A percentile compares a stretch with the other conserved stretches of the same genome.
These are phyloP conservation scores for Amphipyra tragopoginis DNA, from an alignment of 2,888 invertebrate species.

Conservation along the genomic window DNA sequence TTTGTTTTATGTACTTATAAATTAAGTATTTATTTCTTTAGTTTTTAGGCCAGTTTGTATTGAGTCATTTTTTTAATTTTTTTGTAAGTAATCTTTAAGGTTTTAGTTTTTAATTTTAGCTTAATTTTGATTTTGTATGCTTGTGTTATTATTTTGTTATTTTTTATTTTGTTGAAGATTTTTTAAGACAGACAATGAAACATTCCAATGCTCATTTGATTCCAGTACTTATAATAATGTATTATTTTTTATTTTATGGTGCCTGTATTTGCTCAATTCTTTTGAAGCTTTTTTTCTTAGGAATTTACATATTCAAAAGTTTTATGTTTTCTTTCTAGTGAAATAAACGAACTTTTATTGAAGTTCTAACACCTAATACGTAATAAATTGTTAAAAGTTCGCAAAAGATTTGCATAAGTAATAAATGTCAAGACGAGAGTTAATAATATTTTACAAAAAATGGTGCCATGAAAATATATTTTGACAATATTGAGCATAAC, in stretches of 20 bases:
- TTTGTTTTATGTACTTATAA: constrained; percentile 61
- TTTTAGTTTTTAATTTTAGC: constrained; percentile 70
- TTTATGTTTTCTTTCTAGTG: background rate
- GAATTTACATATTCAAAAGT: background rate
- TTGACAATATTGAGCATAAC: constrained; percentile 11
- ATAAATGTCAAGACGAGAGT: background rate
- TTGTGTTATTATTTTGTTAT: constrained; percentile 80
- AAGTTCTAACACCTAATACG: constrained; percentile 21
- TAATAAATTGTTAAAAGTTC: constrained; percentile 6
- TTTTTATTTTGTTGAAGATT: constrained; percentile 83
- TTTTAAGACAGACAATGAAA: constrained; percentile 75
- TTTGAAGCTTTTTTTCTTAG: constrained; percentile 8
- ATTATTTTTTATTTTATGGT: constrained; percentile 20
- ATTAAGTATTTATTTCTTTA: constrained; percentile 86
- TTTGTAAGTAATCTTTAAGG: constrained; percentile 55
- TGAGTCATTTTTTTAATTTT: constrained; percentile 80
- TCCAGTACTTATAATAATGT: constrained; percentile 32
- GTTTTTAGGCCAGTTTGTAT: constrained; percentile 84
- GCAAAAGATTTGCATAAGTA: constrained; percentile 1
- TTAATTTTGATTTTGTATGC: constrained; percentile 68
- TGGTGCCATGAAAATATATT: constrained; percentile 39
- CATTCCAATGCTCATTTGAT: constrained; percentile 76
- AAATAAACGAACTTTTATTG: constrained; percentile 14
- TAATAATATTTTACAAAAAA: constrained; percentile 3
- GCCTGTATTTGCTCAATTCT: constrained; percentile 30